Percentiles rank a stretch among this genome's conserved stretches.
These are phyloP conservation scores for Zaprionus ghesquierei DNA, from an alignment of 1,140 invertebrate genomes.

Conservation along the genomic window DNA sequence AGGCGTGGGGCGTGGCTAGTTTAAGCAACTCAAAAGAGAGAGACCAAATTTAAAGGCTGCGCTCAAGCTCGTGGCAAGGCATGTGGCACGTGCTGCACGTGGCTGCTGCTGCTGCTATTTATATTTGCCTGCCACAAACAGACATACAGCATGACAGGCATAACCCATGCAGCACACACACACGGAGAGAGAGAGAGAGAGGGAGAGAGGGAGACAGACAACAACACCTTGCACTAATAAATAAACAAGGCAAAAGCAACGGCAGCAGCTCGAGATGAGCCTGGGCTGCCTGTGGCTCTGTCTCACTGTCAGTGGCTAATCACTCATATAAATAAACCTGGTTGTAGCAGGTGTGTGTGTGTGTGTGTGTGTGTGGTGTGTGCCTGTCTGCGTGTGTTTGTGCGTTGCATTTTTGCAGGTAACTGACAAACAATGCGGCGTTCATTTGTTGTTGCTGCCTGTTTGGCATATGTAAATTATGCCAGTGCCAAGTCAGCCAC, in stretches of 20 bases:
- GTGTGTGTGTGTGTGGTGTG: neutral
- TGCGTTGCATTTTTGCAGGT: slow-evolving; percentile 30
- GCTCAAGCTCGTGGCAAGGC: neutral
- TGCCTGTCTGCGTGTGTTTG: neutral
- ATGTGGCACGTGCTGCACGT: slow-evolving; percentile 38
- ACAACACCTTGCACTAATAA: slow-evolving; percentile 71
- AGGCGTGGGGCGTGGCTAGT: neutral
- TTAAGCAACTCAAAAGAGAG: too few relatives aligned
- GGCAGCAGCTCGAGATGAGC: slow-evolving; percentile 16
- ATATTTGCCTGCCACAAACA: slow-evolving; percentile 73
- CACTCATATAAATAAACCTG: slow-evolving; percentile 76
- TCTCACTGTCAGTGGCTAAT: slow-evolving; percentile 61
- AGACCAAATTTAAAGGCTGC: slow-evolving; percentile 21
- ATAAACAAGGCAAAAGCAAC: slow-evolving; percentile 57
- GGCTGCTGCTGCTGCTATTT: slow-evolving; percentile 34
- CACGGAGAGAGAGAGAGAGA: slow-evolving; percentile 19
- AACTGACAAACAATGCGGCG: slow-evolving; percentile 38
- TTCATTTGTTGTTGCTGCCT: slow-evolving; percentile 46
- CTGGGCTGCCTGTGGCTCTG: neutral
- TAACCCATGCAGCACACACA: slow-evolving; percentile 6
- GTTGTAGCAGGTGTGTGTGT: slow-evolving; percentile 4
- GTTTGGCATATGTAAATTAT: slow-evolving; percentile 79
- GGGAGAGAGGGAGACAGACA: slow-evolving; percentile 36
- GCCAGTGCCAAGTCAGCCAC: slow-evolving; percentile 73
- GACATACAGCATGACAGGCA: slow-evolving; percentile 29